Conservation (phyloP, 2,113 vertebrate genomes). For the Lonchura striata region DNA sequence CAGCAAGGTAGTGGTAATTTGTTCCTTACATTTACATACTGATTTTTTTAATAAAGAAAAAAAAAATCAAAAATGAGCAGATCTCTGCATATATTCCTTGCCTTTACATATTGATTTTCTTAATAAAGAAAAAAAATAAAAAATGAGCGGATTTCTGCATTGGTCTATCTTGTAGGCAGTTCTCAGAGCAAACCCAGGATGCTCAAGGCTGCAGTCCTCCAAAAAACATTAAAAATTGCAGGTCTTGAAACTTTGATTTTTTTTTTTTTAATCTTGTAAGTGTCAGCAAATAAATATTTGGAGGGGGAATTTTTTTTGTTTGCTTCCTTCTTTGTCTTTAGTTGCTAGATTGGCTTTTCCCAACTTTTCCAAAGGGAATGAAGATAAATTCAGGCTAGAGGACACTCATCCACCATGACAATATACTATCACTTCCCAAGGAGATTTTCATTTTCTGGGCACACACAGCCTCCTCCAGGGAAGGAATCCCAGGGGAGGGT, state of each 20-base stretch:
- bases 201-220: not conserved
- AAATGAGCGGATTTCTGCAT: fast-evolving
- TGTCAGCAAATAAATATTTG: not conserved
- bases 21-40: not conserved
- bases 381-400: not conserved
- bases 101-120: no score
- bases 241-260: not conserved
- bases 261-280: not conserved
- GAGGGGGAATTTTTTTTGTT: not conserved
- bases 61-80: not conserved
- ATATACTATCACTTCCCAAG: not conserved
- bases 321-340: not conserved
- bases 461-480: not conserved
- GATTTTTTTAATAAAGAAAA: not conserved
- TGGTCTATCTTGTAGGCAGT: not conserved
- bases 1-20: not conserved
- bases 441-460: not conserved
- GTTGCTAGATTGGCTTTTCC: not conserved
- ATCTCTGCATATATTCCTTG: no score
- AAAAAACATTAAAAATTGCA: not conserved
- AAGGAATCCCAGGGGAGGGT: not conserved
- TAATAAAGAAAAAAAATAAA: no score
- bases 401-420: not conserved
- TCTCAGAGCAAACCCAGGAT: fast-evolving
- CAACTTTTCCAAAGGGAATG: not conserved